phyloP scores from a whole-genome alignment of 2,797 vertebrate species.

The Centropyge bicolor region DNA sequence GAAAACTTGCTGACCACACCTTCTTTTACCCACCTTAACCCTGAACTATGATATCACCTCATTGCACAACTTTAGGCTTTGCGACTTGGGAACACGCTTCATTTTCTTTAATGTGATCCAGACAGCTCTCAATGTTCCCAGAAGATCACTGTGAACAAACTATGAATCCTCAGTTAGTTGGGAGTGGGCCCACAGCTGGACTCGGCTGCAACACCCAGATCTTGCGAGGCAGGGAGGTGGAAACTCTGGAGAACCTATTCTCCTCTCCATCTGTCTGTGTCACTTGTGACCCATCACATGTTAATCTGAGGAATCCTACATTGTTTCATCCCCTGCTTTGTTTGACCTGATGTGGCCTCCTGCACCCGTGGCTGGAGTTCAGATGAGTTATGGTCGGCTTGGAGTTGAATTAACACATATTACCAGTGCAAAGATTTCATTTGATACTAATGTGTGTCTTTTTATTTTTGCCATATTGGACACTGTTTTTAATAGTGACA shows the following conservation, averaged over 20 bases:
- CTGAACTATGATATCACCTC: constrained; percentile 74
- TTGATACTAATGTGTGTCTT: constrained; percentile 5
- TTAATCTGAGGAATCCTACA: constrained; percentile 16
- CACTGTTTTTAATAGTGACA: not conserved
- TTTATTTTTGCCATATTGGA: constrained; percentile 31
- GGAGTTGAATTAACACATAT: constrained; percentile 3
- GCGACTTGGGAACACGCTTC: constrained; percentile 56
- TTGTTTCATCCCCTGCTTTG: constrained; percentile 6
- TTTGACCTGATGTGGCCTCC: constrained; percentile 25
- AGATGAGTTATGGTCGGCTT: constrained; percentile 2
- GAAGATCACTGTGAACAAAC: constrained; percentile 52
- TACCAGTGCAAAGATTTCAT: not conserved
- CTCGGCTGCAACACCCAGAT: constrained; percentile 46
- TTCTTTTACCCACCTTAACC: constrained; percentile 53
- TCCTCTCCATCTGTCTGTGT: constrained; percentile 40
- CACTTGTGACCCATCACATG: constrained; percentile 41
- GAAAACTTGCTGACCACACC: constrained; percentile 69
- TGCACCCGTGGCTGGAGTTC: not conserved
- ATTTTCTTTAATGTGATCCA: constrained; percentile 72
- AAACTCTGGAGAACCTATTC: constrained; percentile 21
- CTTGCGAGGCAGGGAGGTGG: constrained; percentile 41
- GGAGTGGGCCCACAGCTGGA: constrained; percentile 72
- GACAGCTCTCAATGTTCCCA: constrained; percentile 59
- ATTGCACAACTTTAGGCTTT: constrained; percentile 67
- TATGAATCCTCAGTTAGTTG: constrained; percentile 58